Percentiles rank a stretch among this genome's conserved stretches.
These are phyloP conservation scores for Brachionus rubens DNA, from an alignment of 1,140 invertebrate genomes.

Conservation along the genomic window DNA sequence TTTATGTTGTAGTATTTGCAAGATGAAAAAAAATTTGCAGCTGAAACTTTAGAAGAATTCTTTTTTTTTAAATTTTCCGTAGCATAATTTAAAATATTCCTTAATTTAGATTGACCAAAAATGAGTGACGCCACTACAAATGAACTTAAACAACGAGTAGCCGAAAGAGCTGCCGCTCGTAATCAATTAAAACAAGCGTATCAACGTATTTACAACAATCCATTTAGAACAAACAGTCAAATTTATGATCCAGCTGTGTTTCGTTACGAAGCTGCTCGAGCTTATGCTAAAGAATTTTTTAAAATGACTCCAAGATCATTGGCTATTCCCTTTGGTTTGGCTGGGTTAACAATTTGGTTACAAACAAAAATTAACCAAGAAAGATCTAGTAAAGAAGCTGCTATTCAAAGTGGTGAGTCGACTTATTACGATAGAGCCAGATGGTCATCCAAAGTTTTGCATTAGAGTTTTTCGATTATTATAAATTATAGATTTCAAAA, in stretches of 20 bases:
- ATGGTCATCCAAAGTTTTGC: not conserved
- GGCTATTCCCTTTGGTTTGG: constrained; percentile 12
- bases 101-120: not conserved
- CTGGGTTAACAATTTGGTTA: constrained; percentile 1
- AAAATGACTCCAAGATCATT: constrained; percentile 37
- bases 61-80: not conserved
- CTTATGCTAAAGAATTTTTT: constrained; percentile 43
- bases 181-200: constrained; percentile 24
- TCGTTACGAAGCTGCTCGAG: constrained; percentile 39
- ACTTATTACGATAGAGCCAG: constrained; percentile 38
- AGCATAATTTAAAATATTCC: not conserved
- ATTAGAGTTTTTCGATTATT: too few species aligned
- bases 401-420: constrained; percentile 17
- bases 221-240: constrained; percentile 29
- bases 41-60: not conserved
- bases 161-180: not conserved
- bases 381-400: not conserved
- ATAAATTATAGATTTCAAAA: too few species aligned
- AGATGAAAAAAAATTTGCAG: not conserved
- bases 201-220: constrained; percentile 36
- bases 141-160: constrained; percentile 2
- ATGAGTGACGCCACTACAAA: constrained; percentile 34
- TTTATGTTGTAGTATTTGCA: not conserved
- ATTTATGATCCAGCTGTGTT: constrained; percentile 39
- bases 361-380: not conserved